Base-by-base conservation (phyloP, 2,888 invertebrate genomes). In the Caenorhabditis sp. region DNA sequence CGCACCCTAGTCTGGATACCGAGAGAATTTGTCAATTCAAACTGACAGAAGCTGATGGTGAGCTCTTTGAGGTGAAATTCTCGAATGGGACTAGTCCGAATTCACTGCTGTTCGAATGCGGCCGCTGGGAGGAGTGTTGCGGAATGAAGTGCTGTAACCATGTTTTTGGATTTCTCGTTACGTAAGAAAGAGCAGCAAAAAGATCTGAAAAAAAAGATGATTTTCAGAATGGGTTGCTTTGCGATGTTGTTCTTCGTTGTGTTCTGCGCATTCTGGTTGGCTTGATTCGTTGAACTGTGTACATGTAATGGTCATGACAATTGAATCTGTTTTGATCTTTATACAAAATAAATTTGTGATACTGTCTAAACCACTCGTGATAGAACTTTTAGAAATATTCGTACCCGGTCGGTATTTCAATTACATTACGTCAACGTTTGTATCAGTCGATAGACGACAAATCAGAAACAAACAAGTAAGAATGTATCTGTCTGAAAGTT, bases 391-490 rank as follows among this genome's bases (percentile, higher is more conserved):
- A 35, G 31, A 35, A 8, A 38, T 10, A 38, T 38, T 38, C 38
- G 38, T 38, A 38, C 38, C 38, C 12, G 6, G 6, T 12, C 12
- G 38, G 38, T 38, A 38, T 38, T 38, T 38, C 38, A 38, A 38
- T 38, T 38, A 38, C 38, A 38, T 38, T 10, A 38, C 38, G 38
- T 10, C 38, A 10, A 10, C 31, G 7, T n/a, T 6, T 35, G 31
- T 35, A 35, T 35, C 31, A 38, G 38, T 35, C n/a, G 51, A 31
- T 16, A 38, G 64, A 56, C 31, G 64, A 74, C 56, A 54, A 38
- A 54, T 64, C 56, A 56, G 56, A 56, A 44, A 64, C 64, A 74
- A 64, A 56, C 44, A 64, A 58, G 26, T 38, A n/a, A 12, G 31
- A 31, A 24, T 63, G n/a, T n/a, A n/a, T n/a, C n/a, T 38, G n/a